Base-by-base conservation (phyloP, 1,140 invertebrate genomes). In the Phortica variegata region DNA sequence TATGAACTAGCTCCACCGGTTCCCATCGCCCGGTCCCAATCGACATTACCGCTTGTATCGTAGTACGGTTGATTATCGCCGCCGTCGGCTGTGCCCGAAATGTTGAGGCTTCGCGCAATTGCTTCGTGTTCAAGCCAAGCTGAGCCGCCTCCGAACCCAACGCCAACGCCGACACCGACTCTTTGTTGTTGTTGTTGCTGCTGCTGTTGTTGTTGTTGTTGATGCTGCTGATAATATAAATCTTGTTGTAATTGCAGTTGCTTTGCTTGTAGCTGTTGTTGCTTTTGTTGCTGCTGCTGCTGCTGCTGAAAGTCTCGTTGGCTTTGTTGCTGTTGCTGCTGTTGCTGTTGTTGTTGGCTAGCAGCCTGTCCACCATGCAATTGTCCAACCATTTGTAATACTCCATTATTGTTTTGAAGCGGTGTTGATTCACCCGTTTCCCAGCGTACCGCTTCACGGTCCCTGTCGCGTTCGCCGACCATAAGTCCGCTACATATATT, bases 391-490 rank as follows among this genome's bases (percentile, higher is more conserved):
- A 75, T 72, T 72, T 74, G 69, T 71, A 61, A 65, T 69, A 60
- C 75, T 71, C 75, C 75, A 75, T 75, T 76, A 74, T 75, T 73
- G 59, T 60, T 66, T 77, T 80, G 79, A 74, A 80, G 79, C 78
- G 80, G 80, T 77, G 80, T 78, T 77, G 77, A 78, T 77, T 79
- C 79, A 79, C 68, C 61, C 63, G 79, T 78, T 77, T 82, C 81
- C 80, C 81, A 84, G 79, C 81, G 83, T 81, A 83, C 81, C 80
- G 80, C 80, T 78, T 82, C 80, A 79, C 82, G 81, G 80, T 82
- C 82, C 79, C 81, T 82, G 79, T 83, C 82, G 71, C 80, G 77
- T 73, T 79, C 79, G 70, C 77, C 78, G 72, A 78, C 79, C 79
- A 80, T 79, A 73, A 71, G 66, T 65, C 73, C 68, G 73, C 66